phyloP scores from a whole-genome alignment of 2,113 vertebrate genomes.

The Proteles cristata region DNA sequence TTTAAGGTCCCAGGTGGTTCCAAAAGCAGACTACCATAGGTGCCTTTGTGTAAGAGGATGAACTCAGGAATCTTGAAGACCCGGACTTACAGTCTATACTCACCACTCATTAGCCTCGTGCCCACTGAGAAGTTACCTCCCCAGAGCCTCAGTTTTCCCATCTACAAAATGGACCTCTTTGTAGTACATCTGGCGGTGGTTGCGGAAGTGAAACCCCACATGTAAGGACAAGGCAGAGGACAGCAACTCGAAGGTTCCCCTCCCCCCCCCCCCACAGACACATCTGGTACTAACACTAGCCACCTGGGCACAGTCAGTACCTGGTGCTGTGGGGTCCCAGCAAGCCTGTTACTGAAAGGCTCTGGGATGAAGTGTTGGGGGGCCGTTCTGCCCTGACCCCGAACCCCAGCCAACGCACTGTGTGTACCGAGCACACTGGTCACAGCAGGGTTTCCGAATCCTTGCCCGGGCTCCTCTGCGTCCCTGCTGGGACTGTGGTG shows the following conservation, averaged over 20 bases:
- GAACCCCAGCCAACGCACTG: accelerated
- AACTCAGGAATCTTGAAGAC: not conserved
- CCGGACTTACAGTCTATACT: not conserved
- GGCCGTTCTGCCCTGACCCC: accelerated
- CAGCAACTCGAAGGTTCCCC: not conserved
- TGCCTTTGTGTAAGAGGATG: not conserved
- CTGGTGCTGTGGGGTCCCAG: no score
- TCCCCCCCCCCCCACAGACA: no score
- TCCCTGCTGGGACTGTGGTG: not conserved
- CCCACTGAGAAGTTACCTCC: not conserved
- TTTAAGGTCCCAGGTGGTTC: not conserved
- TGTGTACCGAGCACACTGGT: not conserved
- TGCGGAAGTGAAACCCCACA: not conserved
- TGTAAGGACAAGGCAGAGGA: not conserved
- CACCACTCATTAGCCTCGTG: not conserved
- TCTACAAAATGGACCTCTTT: not conserved
- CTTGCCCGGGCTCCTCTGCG: not conserved
- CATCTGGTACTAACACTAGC: not conserved
- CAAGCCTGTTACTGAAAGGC: no score
- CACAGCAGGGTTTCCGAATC: accelerated
- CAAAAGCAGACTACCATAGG: not conserved
- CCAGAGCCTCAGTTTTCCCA: not conserved
- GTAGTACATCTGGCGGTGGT: accelerated
- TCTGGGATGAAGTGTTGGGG: not conserved
- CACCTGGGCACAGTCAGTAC: not conserved